These are phyloP conservation scores for Mesorhabditis spiculigera DNA, from an alignment of 2,888 invertebrate species.

Conservation along the genomic window DNA sequence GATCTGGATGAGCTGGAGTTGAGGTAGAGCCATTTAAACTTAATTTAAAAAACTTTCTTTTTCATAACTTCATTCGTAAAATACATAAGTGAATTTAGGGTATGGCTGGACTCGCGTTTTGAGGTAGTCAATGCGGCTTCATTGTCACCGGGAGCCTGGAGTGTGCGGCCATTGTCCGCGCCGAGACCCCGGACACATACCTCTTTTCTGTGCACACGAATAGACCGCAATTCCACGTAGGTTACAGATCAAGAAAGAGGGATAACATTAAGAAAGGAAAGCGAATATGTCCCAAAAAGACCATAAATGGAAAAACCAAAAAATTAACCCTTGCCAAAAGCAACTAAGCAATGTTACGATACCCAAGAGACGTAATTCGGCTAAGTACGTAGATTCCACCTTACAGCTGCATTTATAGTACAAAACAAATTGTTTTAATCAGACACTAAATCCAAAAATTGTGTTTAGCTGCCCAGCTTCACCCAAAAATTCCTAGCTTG, in stretches of 20 bases:
- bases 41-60: not conserved
- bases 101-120: slow-evolving; percentile 48
- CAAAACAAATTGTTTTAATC: too few species aligned
- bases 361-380: too few species aligned
- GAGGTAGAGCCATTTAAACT: slow-evolving; percentile 11
- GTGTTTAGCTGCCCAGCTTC: too few species aligned
- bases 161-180: slow-evolving; percentile 28
- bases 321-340: too few species aligned
- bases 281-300: too few species aligned
- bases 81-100: slow-evolving; percentile 18
- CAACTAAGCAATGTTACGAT: too few species aligned
- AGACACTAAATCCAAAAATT: too few species aligned
- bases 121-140: slow-evolving; percentile 42
- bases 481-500: too few species aligned
- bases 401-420: too few species aligned
- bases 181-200: slow-evolving; percentile 37
- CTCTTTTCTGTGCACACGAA: slow-evolving; percentile 28
- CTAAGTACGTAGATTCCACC: too few species aligned
- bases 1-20: slow-evolving; percentile 11
- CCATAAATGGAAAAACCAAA: too few species aligned
- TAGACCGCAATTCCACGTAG: slow-evolving; percentile 23
- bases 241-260: slow-evolving; percentile 1
- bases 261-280: not conserved
- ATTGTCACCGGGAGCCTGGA: slow-evolving; percentile 36
- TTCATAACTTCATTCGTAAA: not conserved